Evolutionary conservation across 2,888 invertebrate genomes (phyloP), one percentile per base, ranked within the genome.

Genomic region (Shargacucullia verbasci): DNA sequence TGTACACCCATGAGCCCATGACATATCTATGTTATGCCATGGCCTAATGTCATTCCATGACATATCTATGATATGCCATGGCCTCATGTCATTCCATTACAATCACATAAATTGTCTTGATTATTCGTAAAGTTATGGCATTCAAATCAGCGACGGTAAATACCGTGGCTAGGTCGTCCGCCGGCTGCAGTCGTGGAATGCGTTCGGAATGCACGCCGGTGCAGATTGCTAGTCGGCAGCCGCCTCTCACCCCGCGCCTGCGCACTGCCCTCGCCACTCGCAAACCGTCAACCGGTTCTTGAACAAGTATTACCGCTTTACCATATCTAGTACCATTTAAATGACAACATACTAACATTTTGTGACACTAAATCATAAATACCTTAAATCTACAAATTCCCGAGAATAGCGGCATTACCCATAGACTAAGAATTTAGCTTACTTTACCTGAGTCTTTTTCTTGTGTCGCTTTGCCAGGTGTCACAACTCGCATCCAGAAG

Each of bases 161-260:
- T 79, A 73, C 76, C 78, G 74, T 70, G 70, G 73, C 72, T 83
- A 80, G 83, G 82, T 84, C 82, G 79, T 76, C 78, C 70, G 80
- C 78, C 76, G 80, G 68, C 60, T 70, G 46, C 59, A 59, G 49
- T 54, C 62, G 66, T 68, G 89, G 88, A 90, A 90, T 89, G 90
- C 88, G 88, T 69, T 86, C 86, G 87, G 86, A 86, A 89, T 89
- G 88, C 86, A 84, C 70, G 78, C 72, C 68, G 60, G 70, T 84
- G 85, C 83, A 83, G 82, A 85, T 80, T 80, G 83, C 83, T 79
- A 55, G 55, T 38, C 45, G 14, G 64, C 44, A 74, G 70, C 79
- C 73, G 59, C 84, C 82, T 82, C 83, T 84, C 84, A 80, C 84
- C 77, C 68, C 74, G 73, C 70, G 55, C 77, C 67, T 73, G 73